Evolutionary conservation across 2,113 vertebrate genomes (phyloP), one percentile per base, ranked within the genome.

Genomic region (Pelmatolapia mariae): DNA sequence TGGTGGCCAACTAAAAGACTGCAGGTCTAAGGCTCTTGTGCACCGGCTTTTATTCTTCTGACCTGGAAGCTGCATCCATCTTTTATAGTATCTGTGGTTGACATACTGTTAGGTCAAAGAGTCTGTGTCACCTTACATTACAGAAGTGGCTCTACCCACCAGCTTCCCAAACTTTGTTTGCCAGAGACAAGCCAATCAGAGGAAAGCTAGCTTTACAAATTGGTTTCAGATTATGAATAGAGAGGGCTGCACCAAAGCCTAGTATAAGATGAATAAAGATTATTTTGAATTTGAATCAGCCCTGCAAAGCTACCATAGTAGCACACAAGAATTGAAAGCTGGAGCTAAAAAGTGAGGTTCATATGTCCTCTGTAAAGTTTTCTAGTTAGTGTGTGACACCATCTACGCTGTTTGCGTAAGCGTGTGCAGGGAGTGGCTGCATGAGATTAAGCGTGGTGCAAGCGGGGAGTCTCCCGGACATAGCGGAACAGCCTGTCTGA

Each of bases 401-500:
- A 16, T 81, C 33, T 93, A 79, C 92, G 89, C 90, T 6, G 68
- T 92, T 92, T 91, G 85, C 93, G 93, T 92, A 92, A 87, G 45
- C 52, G 5, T n/a, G 9, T 18, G 40, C 47, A 90, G 92, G 93
- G 91, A 93, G 93, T 89, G 89, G 92, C 83, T 24, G 79, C 2
- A 78, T 38, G 78, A 57, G 81, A 59, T 78, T 78, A 29, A 26
- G 36, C 68, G 68, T 91, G 87, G 90, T 86, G 94, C 83, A 92
- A 92, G 66, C 82, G 85, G 92, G 94, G 94, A 88, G 91, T 91
- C 91, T 91, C 93, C 94, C 91, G 93, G 91, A 96, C 94, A 90
- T 95, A 95, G 94, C 93, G 95, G 93, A 90, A 93, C 90, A 85
- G 63, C 16, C 47, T 6, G 61, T 3, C 12, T 18, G 80, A 57